Evolutionary conservation across 2,888 invertebrate genomes (phyloP).

Genomic region (Habroteleia sp.): DNA sequence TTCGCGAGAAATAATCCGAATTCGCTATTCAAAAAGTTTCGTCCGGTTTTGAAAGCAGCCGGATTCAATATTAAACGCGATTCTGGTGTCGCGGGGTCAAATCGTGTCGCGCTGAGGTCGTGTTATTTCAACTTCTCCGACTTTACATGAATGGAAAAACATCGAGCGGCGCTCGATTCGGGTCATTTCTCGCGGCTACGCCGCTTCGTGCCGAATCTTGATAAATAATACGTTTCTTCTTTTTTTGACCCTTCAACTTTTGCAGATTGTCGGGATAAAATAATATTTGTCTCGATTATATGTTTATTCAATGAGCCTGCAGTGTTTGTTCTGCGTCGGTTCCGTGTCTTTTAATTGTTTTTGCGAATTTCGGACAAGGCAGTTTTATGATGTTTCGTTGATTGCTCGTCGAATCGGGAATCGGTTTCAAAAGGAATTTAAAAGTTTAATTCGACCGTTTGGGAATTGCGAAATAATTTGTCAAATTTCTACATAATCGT

Average conservation of each 20-base stretch:
- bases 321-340: neutral
- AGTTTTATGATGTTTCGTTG: too few relatives aligned
- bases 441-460: too few relatives aligned
- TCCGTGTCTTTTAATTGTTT: neutral
- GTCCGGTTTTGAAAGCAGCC: conserved; percentile 6
- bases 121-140: conserved; percentile 50
- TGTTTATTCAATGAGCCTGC: neutral
- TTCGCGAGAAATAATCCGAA: conserved; percentile 1
- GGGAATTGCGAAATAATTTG: too few relatives aligned
- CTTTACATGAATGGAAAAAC: conserved; percentile 53
- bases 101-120: conserved; percentile 24
- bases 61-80: conserved; percentile 45
- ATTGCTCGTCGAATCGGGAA: too few relatives aligned
- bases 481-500: too few relatives aligned
- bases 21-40: conserved; percentile 18
- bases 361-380: neutral
- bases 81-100: conserved; percentile 32
- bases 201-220: conserved; percentile 19
- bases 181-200: conserved; percentile 38
- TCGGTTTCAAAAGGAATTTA: too few relatives aligned
- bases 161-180: conserved; percentile 43
- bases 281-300: neutral
- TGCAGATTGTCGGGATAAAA: conserved; percentile 4
- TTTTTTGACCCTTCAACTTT: neutral
- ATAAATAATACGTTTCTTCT: conserved; percentile 17